These are phyloP conservation scores for Cyphomyrmex costatus DNA, from an alignment of 1,140 invertebrate genomes.

Conservation along the genomic window DNA sequence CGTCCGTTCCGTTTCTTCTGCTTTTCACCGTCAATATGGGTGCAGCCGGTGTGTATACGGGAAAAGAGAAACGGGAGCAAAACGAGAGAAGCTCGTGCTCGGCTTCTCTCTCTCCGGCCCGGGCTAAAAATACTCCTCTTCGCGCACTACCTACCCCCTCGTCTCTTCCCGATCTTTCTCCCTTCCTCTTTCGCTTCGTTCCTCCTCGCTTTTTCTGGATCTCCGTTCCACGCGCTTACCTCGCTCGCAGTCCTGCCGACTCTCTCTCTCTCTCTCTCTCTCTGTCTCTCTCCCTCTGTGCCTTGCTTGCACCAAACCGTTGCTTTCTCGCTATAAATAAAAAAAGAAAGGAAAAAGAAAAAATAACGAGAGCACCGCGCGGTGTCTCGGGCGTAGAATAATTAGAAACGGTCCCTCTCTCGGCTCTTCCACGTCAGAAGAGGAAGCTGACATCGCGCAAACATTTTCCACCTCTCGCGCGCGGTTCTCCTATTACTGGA, in stretches of 20 bases:
- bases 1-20: conserved; percentile 57
- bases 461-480: neutral
- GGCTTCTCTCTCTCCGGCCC: conserved; percentile 55
- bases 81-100: conserved; percentile 63
- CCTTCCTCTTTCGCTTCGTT: conserved; percentile 7
- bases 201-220: conserved; percentile 57
- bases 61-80: conserved; percentile 71
- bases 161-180: neutral
- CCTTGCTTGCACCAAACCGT: conserved; percentile 62
- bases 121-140: conserved; percentile 70
- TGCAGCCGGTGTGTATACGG: conserved; percentile 60
- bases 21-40: conserved; percentile 70
- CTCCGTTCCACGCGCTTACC: conserved; percentile 27
- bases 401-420: conserved; percentile 70
- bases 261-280: conserved; percentile 37
- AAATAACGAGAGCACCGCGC: conserved; percentile 66
- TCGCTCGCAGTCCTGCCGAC: conserved; percentile 27
- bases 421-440: conserved; percentile 54
- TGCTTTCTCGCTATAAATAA: conserved; percentile 72
- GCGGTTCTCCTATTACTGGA: neutral
- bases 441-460: conserved; percentile 49
- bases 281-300: conserved; percentile 32
- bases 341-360: conserved; percentile 54
- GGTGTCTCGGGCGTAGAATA: conserved; percentile 76
- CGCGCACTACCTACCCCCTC: conserved; percentile 45